phyloP scores from a whole-genome alignment of 2,888 invertebrate species.

The Lepidochitona cinerea region DNA sequence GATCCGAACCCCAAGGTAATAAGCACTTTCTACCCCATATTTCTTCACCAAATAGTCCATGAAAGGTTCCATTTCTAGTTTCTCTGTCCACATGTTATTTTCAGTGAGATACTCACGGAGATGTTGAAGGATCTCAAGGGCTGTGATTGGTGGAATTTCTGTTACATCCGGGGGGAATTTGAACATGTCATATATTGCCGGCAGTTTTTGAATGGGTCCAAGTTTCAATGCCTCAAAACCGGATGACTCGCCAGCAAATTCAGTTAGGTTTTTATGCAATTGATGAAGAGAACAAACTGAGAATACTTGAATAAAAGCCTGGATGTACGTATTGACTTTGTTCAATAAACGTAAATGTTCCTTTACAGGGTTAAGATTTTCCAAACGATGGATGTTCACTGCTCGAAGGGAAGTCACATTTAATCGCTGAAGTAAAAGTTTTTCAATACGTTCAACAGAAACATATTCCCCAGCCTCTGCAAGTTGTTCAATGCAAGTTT shows the following conservation, averaged over 20 bases:
- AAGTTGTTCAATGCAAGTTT: conserved; percentile 60
- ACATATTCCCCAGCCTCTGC: conserved; percentile 60
- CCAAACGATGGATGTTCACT: not conserved
- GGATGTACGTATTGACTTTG: conserved; percentile 58
- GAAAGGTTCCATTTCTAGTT: conserved; percentile 52
- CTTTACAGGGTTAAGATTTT: conserved; percentile 51
- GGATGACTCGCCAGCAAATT: conserved; percentile 43
- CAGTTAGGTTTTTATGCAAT: conserved; percentile 48
- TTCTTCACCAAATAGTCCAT: conserved; percentile 54
- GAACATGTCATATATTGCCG: conserved; percentile 58
- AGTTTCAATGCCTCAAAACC: conserved; percentile 55
- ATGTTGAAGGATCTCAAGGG: conserved; percentile 54
- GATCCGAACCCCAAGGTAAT: conserved; percentile 60
- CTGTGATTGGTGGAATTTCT: conserved; percentile 58
- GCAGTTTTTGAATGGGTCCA: conserved; percentile 63
- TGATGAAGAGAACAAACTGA: conserved; percentile 62
- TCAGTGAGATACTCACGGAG: conserved; percentile 48
- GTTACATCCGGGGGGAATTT: conserved; percentile 57
- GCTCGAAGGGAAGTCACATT: not conserved
- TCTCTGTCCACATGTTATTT: conserved; percentile 53
- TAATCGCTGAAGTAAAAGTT: conserved; percentile 48
- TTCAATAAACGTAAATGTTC: conserved; percentile 47
- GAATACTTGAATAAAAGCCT: conserved; percentile 57
- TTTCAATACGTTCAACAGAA: conserved; percentile 51
- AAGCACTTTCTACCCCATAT: conserved; percentile 47